These are phyloP conservation scores for Bellardia pandia DNA, from an alignment of 2,888 invertebrate genomes.

Conservation along the genomic window DNA sequence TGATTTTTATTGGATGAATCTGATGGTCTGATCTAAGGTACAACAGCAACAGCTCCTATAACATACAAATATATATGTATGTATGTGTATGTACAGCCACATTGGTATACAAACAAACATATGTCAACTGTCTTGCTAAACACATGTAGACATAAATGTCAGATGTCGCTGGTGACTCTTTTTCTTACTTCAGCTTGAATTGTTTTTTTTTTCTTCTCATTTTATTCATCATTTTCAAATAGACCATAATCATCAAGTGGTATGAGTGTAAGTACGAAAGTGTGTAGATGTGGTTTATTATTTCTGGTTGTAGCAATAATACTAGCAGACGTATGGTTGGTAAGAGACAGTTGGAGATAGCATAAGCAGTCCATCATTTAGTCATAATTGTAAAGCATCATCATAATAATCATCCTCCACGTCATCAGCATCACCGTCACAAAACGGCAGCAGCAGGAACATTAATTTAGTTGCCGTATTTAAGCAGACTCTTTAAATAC, in stretches of 20 bases:
- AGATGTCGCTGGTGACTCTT: conserved; percentile 73
- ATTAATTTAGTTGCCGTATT: conserved; percentile 45
- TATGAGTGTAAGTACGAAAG: conserved; percentile 6
- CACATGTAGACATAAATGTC: conserved; percentile 84
- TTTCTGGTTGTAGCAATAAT: conserved; percentile 51
- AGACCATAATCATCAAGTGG: conserved; percentile 66
- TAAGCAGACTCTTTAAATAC: neutral
- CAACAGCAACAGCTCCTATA: conserved; percentile 70
- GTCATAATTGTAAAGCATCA: conserved; percentile 72
- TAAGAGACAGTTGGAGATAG: conserved; percentile 26
- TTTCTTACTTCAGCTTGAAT: conserved; percentile 51
- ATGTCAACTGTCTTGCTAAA: conserved; percentile 83
- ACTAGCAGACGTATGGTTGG: conserved; percentile 19
- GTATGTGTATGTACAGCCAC: conserved; percentile 17
- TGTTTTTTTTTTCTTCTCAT: conserved; percentile 12
- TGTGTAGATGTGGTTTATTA: conserved; percentile 42
- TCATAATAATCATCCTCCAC: conserved; percentile 63
- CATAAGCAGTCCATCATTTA: conserved; percentile 70
- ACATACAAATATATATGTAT: neutral
- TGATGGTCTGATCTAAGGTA: conserved; percentile 67
- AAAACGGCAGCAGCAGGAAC: conserved; percentile 47
- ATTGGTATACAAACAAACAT: conserved; percentile 68
- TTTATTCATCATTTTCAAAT: conserved; percentile 62
- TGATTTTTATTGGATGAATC: conserved; percentile 71
- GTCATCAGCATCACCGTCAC: conserved; percentile 67